Conservation (phyloP, 2,797 vertebrate species). For the Myiotriccus ornatus region DNA sequence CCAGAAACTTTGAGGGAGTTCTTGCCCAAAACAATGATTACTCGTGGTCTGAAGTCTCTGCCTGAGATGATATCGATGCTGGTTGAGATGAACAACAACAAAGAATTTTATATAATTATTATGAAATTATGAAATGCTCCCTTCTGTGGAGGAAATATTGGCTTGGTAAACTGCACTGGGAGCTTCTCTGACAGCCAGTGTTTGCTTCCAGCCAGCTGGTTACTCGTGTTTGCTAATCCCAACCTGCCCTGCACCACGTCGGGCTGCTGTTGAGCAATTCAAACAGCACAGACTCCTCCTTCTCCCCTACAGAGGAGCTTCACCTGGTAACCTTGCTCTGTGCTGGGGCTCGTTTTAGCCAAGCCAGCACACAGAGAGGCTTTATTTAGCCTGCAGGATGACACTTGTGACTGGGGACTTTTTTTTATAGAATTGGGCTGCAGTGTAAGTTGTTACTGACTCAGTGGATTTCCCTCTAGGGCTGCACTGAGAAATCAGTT, state of each 20-base stretch:
- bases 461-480: not conserved
- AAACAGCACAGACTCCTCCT: not conserved
- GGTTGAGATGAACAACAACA: not conserved
- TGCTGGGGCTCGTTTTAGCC: not conserved
- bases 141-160: not conserved
- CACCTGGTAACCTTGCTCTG: not conserved
- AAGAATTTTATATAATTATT: not conserved
- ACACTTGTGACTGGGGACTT: not conserved
- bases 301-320: not conserved
- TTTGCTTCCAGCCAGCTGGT: constrained; percentile 41
- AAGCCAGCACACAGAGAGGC: not conserved
- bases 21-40: not conserved
- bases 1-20: not conserved
- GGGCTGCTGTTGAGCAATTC: not conserved
- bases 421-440: not conserved
- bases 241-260: not conserved
- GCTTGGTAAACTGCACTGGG: constrained; percentile 9
- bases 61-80: not conserved
- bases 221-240: not conserved
- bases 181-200: not conserved
- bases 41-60: not conserved
- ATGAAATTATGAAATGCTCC: not conserved
- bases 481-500: not conserved
- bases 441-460: not conserved
- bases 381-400: not conserved